Evolutionary conservation across 1,140 invertebrate genomes (phyloP), one percentile per base, ranked within the genome.

Genomic region (Drosophila sechellia): DNA sequence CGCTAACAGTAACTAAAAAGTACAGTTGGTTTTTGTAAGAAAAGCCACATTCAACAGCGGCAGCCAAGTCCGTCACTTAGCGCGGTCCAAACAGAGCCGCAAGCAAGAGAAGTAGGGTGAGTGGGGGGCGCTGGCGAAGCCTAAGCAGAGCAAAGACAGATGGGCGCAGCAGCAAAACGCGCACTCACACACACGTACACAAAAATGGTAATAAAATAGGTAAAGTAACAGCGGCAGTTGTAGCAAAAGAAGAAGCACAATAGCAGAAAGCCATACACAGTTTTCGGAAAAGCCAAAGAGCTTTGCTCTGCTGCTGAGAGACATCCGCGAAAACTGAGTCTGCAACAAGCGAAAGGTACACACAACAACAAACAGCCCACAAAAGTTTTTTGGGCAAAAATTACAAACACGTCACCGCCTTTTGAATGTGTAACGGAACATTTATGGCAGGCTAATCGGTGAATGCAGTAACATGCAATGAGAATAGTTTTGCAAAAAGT

Each of bases 11-110:
- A 77, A 85, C 81, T 86, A 84, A 84, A 86, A 86, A 86, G 81
- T 85, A 85, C 81, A 85, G 81, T 85, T 85, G 77, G 81, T 86
- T 85, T 86, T 65, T 85, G 81, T 85, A 77, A 80, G 77, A 84
- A 73, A 86, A 85, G 73, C 55, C 76, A 69, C 70, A 83, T 64
- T 66, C 73, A 81, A 71, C 71, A 75, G 31, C 77, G 61, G 45
- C 75, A 75, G 58, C 81, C 58, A 66, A 74, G 71, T 74, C 49
- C 80, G 72, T 60, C 78, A 81, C 64, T 66, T 45, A 65, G 37
- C 59, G 31, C 45, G 59, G 64, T 50, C 46, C 64, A 64, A 68
- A 68, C 65, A 76, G 39, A 57, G 69, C 35, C 81, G 74, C n/a
- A 46, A 46, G 49, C 70, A 76, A 58, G 10, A 49, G 55, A 53